A percentile compares a stretch with the other conserved stretches of the same genome.
Conservation (phyloP, 2,888 invertebrate genomes). For the Dysmachus trigonus region DNA sequence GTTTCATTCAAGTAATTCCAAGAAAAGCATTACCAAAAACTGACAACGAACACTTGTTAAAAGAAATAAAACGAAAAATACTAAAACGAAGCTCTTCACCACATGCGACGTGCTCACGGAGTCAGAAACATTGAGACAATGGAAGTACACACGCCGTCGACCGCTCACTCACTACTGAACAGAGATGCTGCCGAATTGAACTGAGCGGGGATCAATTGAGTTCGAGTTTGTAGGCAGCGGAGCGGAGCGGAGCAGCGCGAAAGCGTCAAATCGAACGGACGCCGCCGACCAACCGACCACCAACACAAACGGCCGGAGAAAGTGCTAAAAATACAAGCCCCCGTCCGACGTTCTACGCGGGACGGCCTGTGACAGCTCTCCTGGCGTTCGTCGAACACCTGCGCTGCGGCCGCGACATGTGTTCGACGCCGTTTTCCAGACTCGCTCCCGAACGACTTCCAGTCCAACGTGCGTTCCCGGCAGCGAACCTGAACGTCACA, state of each 20-base stretch:
- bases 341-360: neutral
- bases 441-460: neutral
- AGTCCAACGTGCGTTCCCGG: neutral
- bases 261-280: neutral
- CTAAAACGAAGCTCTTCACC: neutral
- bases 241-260: neutral
- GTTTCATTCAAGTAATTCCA: neutral
- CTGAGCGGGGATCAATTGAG: neutral
- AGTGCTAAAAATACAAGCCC: neutral
- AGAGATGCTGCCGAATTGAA: neutral
- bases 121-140: neutral
- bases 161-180: neutral
- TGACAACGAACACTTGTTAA: constrained; percentile 22
- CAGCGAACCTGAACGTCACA: too few species aligned
- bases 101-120: neutral
- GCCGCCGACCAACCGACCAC: neutral
- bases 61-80: neutral
- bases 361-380: neutral
- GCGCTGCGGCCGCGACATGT: neutral
- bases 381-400: neutral
- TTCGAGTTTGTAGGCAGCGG: neutral
- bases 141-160: neutral
- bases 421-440: neutral
- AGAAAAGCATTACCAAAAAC: neutral
- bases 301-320: neutral